phyloP scores from a whole-genome alignment of 2,888 invertebrate species.

The Microplitis deprimator region DNA sequence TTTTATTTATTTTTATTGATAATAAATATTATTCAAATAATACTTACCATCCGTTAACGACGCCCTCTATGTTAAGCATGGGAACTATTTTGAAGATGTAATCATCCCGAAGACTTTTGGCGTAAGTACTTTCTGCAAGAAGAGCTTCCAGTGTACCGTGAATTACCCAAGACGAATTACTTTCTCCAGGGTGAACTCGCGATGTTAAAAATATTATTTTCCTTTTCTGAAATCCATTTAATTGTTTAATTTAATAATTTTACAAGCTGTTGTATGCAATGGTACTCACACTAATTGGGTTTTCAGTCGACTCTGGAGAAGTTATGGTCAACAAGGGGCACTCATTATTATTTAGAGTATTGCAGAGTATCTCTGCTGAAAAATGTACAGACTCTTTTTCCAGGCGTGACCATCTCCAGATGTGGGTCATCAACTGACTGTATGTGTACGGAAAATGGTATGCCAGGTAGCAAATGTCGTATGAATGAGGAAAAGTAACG shows the following conservation, averaged over 20 bases:
- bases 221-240: constrained; percentile 73
- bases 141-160: constrained; percentile 82
- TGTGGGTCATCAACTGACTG: constrained; percentile 82
- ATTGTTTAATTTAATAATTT: no score
- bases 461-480: constrained; percentile 87
- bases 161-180: constrained; percentile 92
- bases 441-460: constrained; percentile 92
- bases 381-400: constrained; percentile 75
- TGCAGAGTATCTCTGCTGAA: constrained; percentile 79
- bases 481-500: constrained; percentile 81
- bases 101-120: constrained; percentile 77
- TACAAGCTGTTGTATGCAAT: no score
- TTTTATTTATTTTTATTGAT: neutral
- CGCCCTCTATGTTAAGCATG: constrained; percentile 92
- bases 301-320: constrained; percentile 73
- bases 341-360: constrained; percentile 81
- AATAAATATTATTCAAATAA: neutral
- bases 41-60: constrained; percentile 87
- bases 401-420: constrained; percentile 76
- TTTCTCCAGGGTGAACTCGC: constrained; percentile 90
- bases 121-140: constrained; percentile 74
- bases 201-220: constrained; percentile 82
- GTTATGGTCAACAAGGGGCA: constrained; percentile 85
- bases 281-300: constrained; percentile 74
- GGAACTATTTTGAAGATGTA: constrained; percentile 90